Evolutionary conservation across 64 coral and sea anemone species (phyloP), one percentile per base, ranked within the genome.

Genomic region (Anthopleura sola): DNA sequence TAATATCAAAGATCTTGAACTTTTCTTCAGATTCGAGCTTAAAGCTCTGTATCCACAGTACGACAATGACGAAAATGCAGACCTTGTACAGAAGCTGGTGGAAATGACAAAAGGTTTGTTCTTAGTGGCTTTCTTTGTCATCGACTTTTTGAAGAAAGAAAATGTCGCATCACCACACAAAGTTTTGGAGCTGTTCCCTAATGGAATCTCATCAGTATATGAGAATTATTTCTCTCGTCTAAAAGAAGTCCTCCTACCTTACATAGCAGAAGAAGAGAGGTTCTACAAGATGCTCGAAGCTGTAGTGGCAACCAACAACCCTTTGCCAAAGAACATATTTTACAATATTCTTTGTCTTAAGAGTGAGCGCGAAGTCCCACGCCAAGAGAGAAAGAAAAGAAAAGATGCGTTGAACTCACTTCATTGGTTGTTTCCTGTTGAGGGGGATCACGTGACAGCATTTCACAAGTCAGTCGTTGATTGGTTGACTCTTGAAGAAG

Each of bases 391-490:
- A 36, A 40, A 78, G 17, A 71, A 24, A 34, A 71, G 33, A 34
- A 56, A 53, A 6, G 76, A 87, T 7, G 74, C 74, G 7, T 38
- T 87, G 29, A 34, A 26, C 71, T 33, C 28, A 24, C 38, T 87
- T 33, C 76, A 68, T 55, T 36, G 34, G 13, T 75, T 87, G 49
- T 77, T 87, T 7, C 86, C 69, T 28, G 51, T 87, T 36, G 46
- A 50, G 26, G 12, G 68, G 15, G 44, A 60, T n/a, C 37, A 32
- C 36, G 55, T 88, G 50, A 11, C 60, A 55, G 32, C 81, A 39
- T 68, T 88, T 49, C 87, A 88, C 78, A 88, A 88, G 37, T 82
- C 87, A 53, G 71, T 87, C 0, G 38, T 77, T 31, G 87, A 88
- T 29, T 88, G 87, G 87, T 83, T 88, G 44, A 82, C 57, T n/a